These are phyloP conservation scores for Petrophora chlorosata DNA, from an alignment of 2,888 invertebrate genomes.

Conservation along the genomic window DNA sequence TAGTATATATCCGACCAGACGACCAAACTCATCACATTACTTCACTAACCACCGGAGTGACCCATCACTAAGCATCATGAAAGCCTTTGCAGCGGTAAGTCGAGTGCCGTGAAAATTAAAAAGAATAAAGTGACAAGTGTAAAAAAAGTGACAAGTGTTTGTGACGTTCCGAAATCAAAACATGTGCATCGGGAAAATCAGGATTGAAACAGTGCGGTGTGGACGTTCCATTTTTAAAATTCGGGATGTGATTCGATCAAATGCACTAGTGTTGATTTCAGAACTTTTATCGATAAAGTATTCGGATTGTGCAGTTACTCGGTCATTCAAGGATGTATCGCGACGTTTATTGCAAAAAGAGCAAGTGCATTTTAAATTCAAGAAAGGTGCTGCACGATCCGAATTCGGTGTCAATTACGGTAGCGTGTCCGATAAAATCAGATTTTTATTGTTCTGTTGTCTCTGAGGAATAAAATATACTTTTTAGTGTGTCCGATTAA, in stretches of 20 bases:
- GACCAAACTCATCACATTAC: slow-evolving; percentile 70
- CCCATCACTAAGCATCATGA: slow-evolving; percentile 79
- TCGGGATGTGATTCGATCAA: slow-evolving; percentile 20
- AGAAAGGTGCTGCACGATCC: slow-evolving; percentile 31
- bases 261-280: slow-evolving; percentile 45
- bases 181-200: slow-evolving; percentile 54
- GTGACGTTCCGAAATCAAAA: slow-evolving; percentile 75
- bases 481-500: not conserved
- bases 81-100: slow-evolving; percentile 83
- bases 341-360: slow-evolving; percentile 3
- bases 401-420: slow-evolving; percentile 26
- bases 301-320: slow-evolving; percentile 22
- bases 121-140: slow-evolving; percentile 34
- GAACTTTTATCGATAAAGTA: slow-evolving; percentile 33
- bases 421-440: slow-evolving; percentile 29
- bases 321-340: slow-evolving; percentile 10
- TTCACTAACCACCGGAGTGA: slow-evolving; percentile 75
- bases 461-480: not conserved
- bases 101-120: slow-evolving; percentile 60
- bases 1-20: slow-evolving; percentile 73
- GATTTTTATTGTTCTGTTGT: slow-evolving; percentile 25
- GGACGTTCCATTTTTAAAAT: slow-evolving; percentile 29
- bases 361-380: slow-evolving; percentile 28
- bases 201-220: slow-evolving; percentile 37
- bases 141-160: slow-evolving; percentile 65